Conservation (phyloP, 2,888 invertebrate species). For the Chouioia cunea region DNA sequence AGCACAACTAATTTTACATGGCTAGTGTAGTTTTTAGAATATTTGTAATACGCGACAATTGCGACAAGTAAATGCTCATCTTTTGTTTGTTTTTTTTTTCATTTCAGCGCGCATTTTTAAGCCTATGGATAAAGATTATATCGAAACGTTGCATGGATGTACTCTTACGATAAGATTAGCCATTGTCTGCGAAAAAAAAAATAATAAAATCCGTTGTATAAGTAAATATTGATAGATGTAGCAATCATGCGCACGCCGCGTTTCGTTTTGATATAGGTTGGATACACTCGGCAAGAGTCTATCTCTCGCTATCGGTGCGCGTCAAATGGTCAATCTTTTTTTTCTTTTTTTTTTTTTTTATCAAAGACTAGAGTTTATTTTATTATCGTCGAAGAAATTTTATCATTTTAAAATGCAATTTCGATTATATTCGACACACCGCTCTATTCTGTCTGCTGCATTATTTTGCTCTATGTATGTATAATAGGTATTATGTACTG, state of each 20-base stretch:
- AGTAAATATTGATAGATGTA: background rate
- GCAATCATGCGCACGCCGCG: background rate
- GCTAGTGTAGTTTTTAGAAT: slow-evolving; percentile 32
- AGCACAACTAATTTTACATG: slow-evolving; percentile 42
- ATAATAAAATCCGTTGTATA: slow-evolving; percentile 36
- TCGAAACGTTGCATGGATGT: slow-evolving; percentile 50
- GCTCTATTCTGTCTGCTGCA: slow-evolving; percentile 40
- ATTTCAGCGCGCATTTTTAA: slow-evolving; percentile 30
- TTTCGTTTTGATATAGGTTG: background rate
- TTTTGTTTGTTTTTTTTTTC: slow-evolving; percentile 26
- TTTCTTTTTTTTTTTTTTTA: slow-evolving; percentile 50
- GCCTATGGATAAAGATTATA: slow-evolving; percentile 42
- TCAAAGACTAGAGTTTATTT: slow-evolving; percentile 66
- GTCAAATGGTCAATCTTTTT: background rate
- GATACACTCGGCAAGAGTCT: background rate
- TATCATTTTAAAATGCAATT: slow-evolving; percentile 51
- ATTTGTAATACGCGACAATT: slow-evolving; percentile 8
- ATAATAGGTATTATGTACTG: slow-evolving; percentile 34
- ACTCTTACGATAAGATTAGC: slow-evolving; percentile 44
- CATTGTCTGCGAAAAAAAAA: slow-evolving; percentile 46
- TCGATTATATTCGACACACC: slow-evolving; percentile 43
- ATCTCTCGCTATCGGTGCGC: slow-evolving; percentile 8
- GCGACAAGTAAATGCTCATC: slow-evolving; percentile 26
- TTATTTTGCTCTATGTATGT: slow-evolving; percentile 39
- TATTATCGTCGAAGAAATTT: slow-evolving; percentile 57